These are phyloP conservation scores for Lophotis ruficrista DNA, from an alignment of 2,113 vertebrate species.

Conservation along the genomic window DNA sequence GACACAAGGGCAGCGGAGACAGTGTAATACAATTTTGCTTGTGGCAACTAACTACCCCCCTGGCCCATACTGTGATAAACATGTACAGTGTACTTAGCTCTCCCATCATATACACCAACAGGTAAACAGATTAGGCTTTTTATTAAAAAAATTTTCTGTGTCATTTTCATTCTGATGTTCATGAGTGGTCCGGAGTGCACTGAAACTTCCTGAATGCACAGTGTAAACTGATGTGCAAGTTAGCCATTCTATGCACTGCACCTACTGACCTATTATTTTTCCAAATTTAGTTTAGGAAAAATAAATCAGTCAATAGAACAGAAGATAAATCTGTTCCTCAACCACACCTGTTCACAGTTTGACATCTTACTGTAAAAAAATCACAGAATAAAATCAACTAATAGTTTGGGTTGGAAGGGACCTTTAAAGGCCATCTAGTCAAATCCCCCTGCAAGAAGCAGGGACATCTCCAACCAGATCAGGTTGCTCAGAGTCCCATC, in stretches of 20 bases:
- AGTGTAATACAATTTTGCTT: neutral
- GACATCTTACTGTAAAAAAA: neutral
- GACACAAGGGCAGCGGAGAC: neutral
- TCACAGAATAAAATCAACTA: too few species aligned
- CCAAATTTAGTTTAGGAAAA: neutral
- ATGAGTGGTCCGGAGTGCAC: neutral
- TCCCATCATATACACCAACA: neutral
- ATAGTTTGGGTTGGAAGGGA: too few species aligned
- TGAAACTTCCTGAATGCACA: neutral
- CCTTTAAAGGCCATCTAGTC: too few species aligned
- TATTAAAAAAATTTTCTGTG: neutral
- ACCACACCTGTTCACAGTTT: neutral
- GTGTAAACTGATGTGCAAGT: neutral
- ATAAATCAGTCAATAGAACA: neutral
- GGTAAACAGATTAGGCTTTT: neutral
- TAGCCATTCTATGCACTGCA: neutral
- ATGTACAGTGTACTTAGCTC: neutral
- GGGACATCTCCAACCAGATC: too few species aligned
- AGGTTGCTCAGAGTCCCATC: too few species aligned
- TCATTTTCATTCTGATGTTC: neutral
- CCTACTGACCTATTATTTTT: neutral
- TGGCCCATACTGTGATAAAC: rapidly evolving
- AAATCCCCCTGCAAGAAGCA: too few species aligned
- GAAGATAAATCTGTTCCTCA: neutral
- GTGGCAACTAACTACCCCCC: neutral